A percentile compares a stretch with the other conserved stretches of the same genome.
Conservation (phyloP, 1,140 invertebrate genomes). For the Pogonomyrmex barbatus region DNA sequence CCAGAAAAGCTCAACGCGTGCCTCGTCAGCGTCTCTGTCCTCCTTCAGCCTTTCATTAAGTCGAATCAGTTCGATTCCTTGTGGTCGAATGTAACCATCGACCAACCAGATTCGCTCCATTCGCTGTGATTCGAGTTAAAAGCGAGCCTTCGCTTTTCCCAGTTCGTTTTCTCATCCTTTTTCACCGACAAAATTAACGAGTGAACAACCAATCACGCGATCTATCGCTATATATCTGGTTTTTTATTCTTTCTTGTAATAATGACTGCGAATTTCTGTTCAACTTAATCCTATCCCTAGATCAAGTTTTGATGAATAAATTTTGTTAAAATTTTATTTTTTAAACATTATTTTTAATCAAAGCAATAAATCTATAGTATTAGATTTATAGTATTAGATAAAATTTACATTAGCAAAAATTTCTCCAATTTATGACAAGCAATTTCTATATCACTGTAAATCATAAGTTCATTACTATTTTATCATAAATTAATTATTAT, state of each 20-base stretch:
- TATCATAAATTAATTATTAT: neutral
- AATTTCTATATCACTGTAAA: too few relatives aligned
- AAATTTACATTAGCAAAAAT: too few relatives aligned
- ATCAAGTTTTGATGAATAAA: slow-evolving; percentile 4
- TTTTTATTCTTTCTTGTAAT: neutral
- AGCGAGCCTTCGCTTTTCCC: slow-evolving; percentile 41
- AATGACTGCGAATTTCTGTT: neutral
- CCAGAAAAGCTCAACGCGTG: slow-evolving; percentile 38
- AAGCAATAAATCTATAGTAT: neutral
- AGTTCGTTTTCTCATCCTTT: slow-evolving; percentile 56
- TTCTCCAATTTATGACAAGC: too few relatives aligned
- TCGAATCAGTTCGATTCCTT: slow-evolving; percentile 76
- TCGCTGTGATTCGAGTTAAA: slow-evolving; percentile 70
- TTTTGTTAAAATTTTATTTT: neutral
- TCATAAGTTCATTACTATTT: too few relatives aligned
- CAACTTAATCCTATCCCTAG: neutral
- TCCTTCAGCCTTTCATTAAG: slow-evolving; percentile 81
- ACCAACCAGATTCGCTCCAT: slow-evolving; percentile 75
- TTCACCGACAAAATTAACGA: slow-evolving; percentile 68
- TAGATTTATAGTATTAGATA: neutral
- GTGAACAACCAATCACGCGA: slow-evolving; percentile 66
- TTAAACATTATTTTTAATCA: neutral
- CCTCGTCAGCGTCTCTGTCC: slow-evolving; percentile 79
- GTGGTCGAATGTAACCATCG: slow-evolving; percentile 79
- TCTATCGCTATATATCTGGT: neutral